Base-by-base conservation (phyloP, 2,113 vertebrate species). In the Gambusia holbrooki region DNA sequence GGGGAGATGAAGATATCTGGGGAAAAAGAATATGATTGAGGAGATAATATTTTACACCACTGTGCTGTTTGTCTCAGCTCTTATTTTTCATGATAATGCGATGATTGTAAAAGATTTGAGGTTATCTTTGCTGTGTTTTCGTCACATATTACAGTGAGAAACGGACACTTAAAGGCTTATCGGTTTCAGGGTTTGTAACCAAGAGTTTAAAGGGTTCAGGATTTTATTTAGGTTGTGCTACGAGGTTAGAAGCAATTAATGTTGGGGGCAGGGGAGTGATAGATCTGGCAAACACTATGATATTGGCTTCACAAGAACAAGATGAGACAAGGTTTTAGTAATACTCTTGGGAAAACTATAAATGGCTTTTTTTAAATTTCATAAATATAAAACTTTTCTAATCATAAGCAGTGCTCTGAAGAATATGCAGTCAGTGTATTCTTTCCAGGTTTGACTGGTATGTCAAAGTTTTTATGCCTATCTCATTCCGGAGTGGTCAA, bases 41-140 rank as follows among this genome's bases (percentile, higher is more conserved):
- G 88, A 92, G 86, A 89, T 92, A 87, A 91, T 90, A 85, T 88
- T 90, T 93, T 89, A 85, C 69, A 89, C 87, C 66, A 62, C 79
- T 30, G 2, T 22, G 84, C 80, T 87, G 40, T 91, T 90, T 88
- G 77, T 84, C 83, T 87, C 86, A 74, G 83, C 75, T 80, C 79
- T 88, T 80, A 74, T 86, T 86, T 84, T 66, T 76, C 40, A 32
- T 54, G 35, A 64, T 69, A 68, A 76, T 76, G 69, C 60, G 74
- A 25, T 74, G 64, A 81, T 79, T 81, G 70, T 35, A 9, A 48
- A 61, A 68, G 28, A 76, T 69, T 79, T 61, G 69, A 65, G 28
- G 60, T 74, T 89, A 72, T 42, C 14, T 48, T 63, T 76, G 17
- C 64, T 80, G 69, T 42, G 27, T 63, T 15, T 76, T 66, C 45